Evolutionary conservation across 2,113 vertebrate genomes (phyloP).

Genomic region (Alligator mississippiensis): DNA sequence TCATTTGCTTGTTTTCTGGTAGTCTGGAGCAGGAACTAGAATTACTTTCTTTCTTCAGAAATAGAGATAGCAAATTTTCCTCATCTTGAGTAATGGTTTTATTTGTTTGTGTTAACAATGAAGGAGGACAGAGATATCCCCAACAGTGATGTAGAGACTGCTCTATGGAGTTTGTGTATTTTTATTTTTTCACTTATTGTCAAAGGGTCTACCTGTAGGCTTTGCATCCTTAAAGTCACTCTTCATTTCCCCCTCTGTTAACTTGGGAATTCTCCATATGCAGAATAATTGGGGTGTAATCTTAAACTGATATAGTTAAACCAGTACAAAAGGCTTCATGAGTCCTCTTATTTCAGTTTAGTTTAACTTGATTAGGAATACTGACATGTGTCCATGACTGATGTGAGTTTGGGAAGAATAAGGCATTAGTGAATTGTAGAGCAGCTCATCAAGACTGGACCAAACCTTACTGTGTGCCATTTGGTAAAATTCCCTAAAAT

Average conservation of each 20-base stretch:
- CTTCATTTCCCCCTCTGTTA: neutral
- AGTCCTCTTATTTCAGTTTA: neutral
- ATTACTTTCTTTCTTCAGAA: neutral
- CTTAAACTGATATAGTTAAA: neutral
- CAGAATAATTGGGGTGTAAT: neutral
- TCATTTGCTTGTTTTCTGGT: neutral
- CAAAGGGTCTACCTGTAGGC: conserved; percentile 7
- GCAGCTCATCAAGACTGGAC: neutral
- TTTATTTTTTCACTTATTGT: neutral
- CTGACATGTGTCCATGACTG: neutral
- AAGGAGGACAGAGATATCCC: neutral
- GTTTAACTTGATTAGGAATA: neutral
- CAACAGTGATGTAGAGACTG: no score
- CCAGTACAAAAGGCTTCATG: neutral
- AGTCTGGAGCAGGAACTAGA: neutral
- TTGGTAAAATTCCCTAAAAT: neutral
- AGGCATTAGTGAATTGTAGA: neutral
- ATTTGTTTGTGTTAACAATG: conserved; percentile 10
- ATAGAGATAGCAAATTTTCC: no score
- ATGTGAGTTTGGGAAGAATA: neutral
- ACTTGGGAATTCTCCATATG: neutral
- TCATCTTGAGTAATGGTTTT: no score
- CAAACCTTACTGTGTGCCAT: neutral
- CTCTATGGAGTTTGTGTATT: neutral
- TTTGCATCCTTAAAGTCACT: neutral